Base-by-base conservation (phyloP, 2,797 vertebrate species). In the Cyclura pinguis region DNA sequence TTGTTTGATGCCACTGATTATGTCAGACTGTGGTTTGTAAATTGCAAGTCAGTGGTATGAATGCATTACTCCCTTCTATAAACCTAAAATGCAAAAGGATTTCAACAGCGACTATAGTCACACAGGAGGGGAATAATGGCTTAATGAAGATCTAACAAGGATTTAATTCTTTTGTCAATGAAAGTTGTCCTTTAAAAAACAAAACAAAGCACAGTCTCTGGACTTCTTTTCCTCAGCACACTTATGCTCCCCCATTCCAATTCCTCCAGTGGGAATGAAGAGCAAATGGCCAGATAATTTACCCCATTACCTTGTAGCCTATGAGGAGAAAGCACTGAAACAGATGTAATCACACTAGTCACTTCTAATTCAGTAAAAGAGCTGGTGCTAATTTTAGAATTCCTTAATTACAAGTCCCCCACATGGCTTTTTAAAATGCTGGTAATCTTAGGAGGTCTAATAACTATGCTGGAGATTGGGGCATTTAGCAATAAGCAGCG, bases 311-410 rank as follows among this genome's bases (percentile, higher is more conserved):
- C 69, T 90, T 92, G 13, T 7, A 95, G 88, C 18, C 93, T 96
- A 88, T 92, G 69, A 92, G 55, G 80, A 91, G 29, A 84, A 95
- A 95, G 95, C 91, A 73, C 73, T 92, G 84, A 91, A 50, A 93
- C 55, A 91, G 67, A 95, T 87, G 91, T 22, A 69, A 77, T 78
- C 59, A 88, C 24, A 94, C 93, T 92, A 91, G 86, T 69, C 12
- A 6, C 86, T 92, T 95, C 87, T 93, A 95, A 96, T 91, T 88
- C 84, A 93, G 84, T 90, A 92, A 90, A 95, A 92, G 86, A 85
- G 91, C 76, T 86, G 69, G 29, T 92, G 69, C 93, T 95, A 96
- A 96, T 95, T 94, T 95, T 94, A 95, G 93, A 80, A 94, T 67
- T 91, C 72, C 67, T 91, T 93, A 94, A 96, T 95, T 85, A 95